Percentiles rank a stretch among this genome's conserved stretches.
Conservation (phyloP, 92 coral and sea anemone genomes). For the Virgularia gustaviana region DNA sequence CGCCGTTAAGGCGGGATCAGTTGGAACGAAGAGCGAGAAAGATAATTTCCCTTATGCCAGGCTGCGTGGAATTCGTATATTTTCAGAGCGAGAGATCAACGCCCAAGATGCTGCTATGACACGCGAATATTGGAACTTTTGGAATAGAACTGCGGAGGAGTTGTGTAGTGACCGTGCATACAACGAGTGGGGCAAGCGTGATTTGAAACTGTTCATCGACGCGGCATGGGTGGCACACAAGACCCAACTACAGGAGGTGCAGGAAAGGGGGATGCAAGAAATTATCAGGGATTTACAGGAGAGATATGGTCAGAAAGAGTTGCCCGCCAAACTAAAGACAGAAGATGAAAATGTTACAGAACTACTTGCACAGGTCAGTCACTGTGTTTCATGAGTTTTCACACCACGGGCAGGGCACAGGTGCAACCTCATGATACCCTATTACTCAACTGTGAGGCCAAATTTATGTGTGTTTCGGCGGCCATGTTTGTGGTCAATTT, state of each 20-base stretch:
- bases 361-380: slow-evolving; percentile 80
- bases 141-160: slow-evolving; percentile 97
- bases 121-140: slow-evolving; percentile 90
- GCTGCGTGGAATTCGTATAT: slow-evolving; percentile 83
- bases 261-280: slow-evolving; percentile 77
- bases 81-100: slow-evolving; percentile 93
- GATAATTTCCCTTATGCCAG: slow-evolving; percentile 85
- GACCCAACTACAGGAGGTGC: slow-evolving; percentile 81
- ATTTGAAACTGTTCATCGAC: slow-evolving; percentile 90
- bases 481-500: too few species aligned
- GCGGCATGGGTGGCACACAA: slow-evolving; percentile 99
- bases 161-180: slow-evolving; percentile 96
- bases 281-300: slow-evolving; percentile 71
- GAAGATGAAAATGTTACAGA: slow-evolving; percentile 83
- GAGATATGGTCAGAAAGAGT: slow-evolving; percentile 72
- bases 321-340: slow-evolving; percentile 81
- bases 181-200: slow-evolving; percentile 99
- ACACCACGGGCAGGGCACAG: too few species aligned
- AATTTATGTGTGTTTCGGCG: not conserved
- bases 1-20: slow-evolving; percentile 27
- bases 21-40: slow-evolving; percentile 41
- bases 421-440: not conserved
- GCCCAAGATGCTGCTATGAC: slow-evolving; percentile 98
- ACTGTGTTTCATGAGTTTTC: too few species aligned
- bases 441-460: not conserved